Evolutionary conservation across 2,888 invertebrate species (phyloP).

Genomic region (Pachymerium ferrugineum): DNA sequence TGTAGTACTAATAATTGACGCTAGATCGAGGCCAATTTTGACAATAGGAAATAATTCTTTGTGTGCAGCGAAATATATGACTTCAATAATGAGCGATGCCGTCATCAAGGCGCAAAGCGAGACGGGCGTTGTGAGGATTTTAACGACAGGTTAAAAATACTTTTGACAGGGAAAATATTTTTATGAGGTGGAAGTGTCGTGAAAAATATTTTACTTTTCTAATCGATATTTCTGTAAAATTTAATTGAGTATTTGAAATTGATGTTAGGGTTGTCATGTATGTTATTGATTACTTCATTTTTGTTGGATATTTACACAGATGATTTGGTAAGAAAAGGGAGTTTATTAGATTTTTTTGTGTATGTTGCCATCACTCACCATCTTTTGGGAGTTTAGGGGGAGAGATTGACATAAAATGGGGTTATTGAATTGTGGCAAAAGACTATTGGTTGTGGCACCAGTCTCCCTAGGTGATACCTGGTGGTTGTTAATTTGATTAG

Average conservation of each 20-base stretch:
- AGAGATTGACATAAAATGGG: neutral
- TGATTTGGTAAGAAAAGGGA: neutral
- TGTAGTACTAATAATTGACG: no score
- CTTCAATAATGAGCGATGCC: no score
- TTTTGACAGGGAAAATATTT: no score
- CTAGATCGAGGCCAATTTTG: no score
- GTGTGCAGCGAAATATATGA: no score
- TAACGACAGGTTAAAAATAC: no score
- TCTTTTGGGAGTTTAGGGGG: neutral
- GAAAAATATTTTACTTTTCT: no score
- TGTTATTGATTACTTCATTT: neutral
- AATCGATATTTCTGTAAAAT: no score
- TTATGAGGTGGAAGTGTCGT: no score
- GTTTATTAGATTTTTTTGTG: neutral
- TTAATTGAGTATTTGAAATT: neutral
- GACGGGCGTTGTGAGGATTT: no score
- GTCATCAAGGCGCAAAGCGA: no score
- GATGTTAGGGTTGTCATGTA: neutral
- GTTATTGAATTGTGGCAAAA: neutral
- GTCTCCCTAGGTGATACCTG: neutral
- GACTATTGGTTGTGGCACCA: neutral
- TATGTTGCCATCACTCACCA: neutral
- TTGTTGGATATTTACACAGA: neutral
- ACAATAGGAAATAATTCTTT: no score
- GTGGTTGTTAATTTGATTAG: conserved; percentile 10